Evolutionary conservation across 2,797 vertebrate species (phyloP).

Genomic region (Halcyon leucocephala): DNA sequence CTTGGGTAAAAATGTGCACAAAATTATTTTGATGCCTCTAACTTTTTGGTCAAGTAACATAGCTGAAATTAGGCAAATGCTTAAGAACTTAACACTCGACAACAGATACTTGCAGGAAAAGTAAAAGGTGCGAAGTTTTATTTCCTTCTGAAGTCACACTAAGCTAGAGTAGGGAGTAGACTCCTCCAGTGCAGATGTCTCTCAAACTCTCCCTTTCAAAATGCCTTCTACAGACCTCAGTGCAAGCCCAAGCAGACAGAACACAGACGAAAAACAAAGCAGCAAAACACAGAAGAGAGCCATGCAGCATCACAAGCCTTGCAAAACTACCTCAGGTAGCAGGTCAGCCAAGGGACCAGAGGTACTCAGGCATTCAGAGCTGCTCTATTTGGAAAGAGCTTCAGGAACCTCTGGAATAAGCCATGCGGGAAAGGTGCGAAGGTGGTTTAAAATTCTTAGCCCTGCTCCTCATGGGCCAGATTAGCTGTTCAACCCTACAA

Average conservation of each 20-base stretch:
- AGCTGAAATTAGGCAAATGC: neutral
- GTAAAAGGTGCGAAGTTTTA: neutral
- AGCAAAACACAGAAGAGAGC: neutral
- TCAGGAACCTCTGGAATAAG: neutral
- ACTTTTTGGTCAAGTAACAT: neutral
- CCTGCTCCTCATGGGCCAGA: neutral
- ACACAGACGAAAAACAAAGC: neutral
- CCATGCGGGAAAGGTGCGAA: neutral
- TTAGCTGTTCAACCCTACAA: neutral
- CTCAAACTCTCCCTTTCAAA: neutral
- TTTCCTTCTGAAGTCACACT: neutral
- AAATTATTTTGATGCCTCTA: neutral
- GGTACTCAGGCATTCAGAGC: neutral
- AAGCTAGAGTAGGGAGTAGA: neutral
- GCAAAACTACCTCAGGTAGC: neutral
- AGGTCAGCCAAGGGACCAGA: neutral
- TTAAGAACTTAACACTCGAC: neutral
- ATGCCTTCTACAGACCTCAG: neutral
- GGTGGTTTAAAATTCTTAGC: neutral
- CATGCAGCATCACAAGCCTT: neutral
- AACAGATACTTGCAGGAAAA: neutral
- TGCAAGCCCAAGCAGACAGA: neutral
- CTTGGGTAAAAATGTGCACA: neutral
- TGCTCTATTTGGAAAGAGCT: neutral
- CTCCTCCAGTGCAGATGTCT: neutral